Evolutionary conservation across 2,797 vertebrate genomes (phyloP), one percentile per base, ranked within the genome.

Genomic region (Coendou prehensilis): DNA sequence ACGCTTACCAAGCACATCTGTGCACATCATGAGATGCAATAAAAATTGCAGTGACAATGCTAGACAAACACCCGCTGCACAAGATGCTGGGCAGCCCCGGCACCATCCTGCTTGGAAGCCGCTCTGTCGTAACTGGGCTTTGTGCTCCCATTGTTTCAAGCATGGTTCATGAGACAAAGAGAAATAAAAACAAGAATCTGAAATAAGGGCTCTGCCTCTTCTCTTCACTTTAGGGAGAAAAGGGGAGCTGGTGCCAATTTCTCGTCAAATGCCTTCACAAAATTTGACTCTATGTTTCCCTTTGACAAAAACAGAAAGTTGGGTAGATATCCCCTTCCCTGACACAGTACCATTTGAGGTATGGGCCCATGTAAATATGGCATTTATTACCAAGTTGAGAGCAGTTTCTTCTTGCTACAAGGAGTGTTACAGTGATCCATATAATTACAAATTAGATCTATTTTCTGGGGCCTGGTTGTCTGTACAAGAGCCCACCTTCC

Each of bases 1-100:
- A 98, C 97, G 97, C 98, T 98, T 98, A 98, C 98, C 98, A 98
- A 98, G 97, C 98, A 98, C 98, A 98, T 98, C 98, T 98, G 98
- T 98, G 98, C 98, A 97, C 97, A 98, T 98, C 98, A 98, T 84
- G 97, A 89, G 1, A 92, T 97, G 97, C 98, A 98, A 98, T 97
- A 98, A 98, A 98, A 98, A 98, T 98, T 96, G 96, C 98, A 97
- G 76, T 98, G 98, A 98, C 98, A 98, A 92, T 69, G 78, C 96
- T 97, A 98, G 98, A 97, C 96, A 97, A 98, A 98, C 97, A 97
- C 97, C 97, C 98, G 98, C 97, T 15, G 81, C 83, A 97, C n/a
- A 84, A 97, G 95, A 96, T 69, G 47, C 56, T 14, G 86, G 97
- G 96, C 96, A 97, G 97, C 95, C 83, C 95, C 93, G 73, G 95